Base-by-base conservation (phyloP, 2,113 vertebrate genomes). In the Catharus fuscescens region DNA sequence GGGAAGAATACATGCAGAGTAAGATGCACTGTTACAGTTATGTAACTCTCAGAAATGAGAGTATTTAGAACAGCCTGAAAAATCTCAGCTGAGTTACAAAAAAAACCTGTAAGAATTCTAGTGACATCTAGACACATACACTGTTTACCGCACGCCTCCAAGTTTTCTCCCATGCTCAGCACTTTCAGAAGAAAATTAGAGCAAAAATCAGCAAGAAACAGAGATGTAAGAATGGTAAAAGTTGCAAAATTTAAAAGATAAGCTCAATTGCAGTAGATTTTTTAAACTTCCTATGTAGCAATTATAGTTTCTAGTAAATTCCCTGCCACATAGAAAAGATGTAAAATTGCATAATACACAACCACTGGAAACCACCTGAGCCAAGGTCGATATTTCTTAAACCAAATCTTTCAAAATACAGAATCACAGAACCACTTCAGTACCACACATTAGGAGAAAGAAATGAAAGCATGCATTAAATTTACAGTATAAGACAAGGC, bases 81-180 rank as follows among this genome's bases (percentile, higher is more conserved):
- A 93, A 62, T 14, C 9, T 13, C 56, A 83, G 14, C 3, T 38
- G 45, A 82, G 10, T 45, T 66, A 21, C 32, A 42, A 12, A 77
- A 48, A 24, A 24, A 6, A 17, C 0, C 59, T 17, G 3, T 42
- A 79, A 69, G 72, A 91, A 32, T 44, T 31, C 26, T 45, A 36
- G 10, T 17, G 18, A 59, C 10, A 56, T 40, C 14, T 69, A 38
- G 29, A 45, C 29, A 89, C 2, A 32, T 8, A 31, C 0, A 0
- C 28, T 54, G 9, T 31, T 48, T 53, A 44, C 38, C 60, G 14
- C 14, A n/a, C 18, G 12, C 15, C 19, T 56, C 10, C 38, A 26
- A 65, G 10, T 25, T 26, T 52, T 62, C 21, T 67, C 10, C 38
- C 12, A 50, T 45, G n/a, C 10, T 14, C 25, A 48, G 23, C 28